These are phyloP conservation scores for Alethe castanea DNA, from an alignment of 2,113 vertebrate species.

Conservation along the genomic window DNA sequence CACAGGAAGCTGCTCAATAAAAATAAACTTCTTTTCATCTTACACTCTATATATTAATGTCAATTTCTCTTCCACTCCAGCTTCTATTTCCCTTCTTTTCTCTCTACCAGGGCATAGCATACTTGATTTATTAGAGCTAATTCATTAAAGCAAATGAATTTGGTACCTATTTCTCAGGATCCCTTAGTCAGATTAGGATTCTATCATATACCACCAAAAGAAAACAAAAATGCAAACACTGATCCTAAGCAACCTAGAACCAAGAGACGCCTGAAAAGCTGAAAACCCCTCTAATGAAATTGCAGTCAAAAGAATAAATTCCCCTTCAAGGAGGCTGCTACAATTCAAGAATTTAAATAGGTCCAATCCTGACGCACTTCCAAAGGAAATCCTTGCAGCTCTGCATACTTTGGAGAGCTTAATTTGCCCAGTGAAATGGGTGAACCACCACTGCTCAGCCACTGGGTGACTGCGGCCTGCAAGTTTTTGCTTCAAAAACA, in stretches of 20 bases:
- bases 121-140: background rate
- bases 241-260: background rate
- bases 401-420: background rate
- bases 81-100: background rate
- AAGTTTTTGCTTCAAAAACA: background rate
- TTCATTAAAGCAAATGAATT: background rate
- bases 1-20: background rate
- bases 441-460: background rate
- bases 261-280: background rate
- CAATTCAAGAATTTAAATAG: background rate
- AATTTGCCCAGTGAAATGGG: background rate
- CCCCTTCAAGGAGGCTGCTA: background rate
- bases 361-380: background rate
- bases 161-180: background rate
- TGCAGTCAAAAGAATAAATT: background rate
- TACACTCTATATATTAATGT: background rate
- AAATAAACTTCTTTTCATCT: background rate
- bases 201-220: background rate
- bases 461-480: background rate
- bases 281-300: rapidly evolving
- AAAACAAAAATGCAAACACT: background rate
- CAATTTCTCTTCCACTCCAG: background rate
- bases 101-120: background rate
- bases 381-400: background rate
- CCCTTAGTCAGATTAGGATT: background rate